A percentile compares a stretch with the other conserved stretches of the same genome.
These are phyloP conservation scores for Prinia subflava DNA, from an alignment of 2,113 vertebrate species.

Conservation along the genomic window DNA sequence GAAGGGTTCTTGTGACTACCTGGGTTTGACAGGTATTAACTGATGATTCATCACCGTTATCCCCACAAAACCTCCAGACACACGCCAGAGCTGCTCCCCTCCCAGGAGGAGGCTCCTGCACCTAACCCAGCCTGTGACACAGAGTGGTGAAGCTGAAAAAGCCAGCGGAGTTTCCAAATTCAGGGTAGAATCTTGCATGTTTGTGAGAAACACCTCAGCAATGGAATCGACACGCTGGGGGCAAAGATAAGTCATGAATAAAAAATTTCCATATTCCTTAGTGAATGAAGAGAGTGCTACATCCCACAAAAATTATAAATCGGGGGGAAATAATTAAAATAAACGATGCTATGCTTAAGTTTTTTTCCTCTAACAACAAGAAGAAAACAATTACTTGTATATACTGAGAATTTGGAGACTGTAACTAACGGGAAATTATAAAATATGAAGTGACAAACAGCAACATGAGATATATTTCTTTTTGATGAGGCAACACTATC, in stretches of 20 bases:
- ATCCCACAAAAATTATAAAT: background rate
- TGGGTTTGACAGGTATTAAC: slow-evolving; percentile 11
- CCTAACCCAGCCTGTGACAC: background rate
- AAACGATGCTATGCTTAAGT: background rate
- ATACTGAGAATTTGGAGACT: background rate
- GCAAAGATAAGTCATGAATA: background rate
- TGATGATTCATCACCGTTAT: background rate
- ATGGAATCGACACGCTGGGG: background rate
- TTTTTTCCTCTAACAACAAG: background rate
- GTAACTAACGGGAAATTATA: background rate
- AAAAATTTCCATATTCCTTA: background rate
- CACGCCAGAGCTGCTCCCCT: background rate
- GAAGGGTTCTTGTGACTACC: slow-evolving; percentile 7
- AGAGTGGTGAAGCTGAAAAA: background rate
- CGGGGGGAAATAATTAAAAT: background rate
- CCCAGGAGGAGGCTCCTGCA: background rate
- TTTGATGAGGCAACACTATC: background rate
- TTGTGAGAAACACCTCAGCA: background rate
- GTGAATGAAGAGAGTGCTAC: background rate
- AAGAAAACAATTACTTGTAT: background rate
- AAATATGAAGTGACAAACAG: background rate
- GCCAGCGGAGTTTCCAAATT: background rate
- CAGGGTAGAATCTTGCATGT: background rate
- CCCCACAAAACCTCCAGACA: background rate
- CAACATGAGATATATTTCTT: background rate